Evolutionary conservation across 2,797 vertebrate genomes (phyloP), one percentile per base, ranked within the genome.

Genomic region (Eospalax fontanierii): DNA sequence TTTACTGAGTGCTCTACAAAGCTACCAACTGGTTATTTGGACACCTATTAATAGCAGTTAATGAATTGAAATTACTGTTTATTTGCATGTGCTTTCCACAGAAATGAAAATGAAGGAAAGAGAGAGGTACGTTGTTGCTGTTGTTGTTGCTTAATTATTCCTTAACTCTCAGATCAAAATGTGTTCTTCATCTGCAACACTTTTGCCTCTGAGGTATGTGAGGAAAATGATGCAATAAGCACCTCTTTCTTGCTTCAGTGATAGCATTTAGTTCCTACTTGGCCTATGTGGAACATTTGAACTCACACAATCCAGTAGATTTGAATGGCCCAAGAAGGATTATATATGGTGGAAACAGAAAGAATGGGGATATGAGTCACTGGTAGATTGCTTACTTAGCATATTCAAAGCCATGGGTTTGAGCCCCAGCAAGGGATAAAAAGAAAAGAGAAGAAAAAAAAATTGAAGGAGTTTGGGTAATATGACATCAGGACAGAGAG

Each of bases 21-120:
- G 16, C n/a, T 96, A 92, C 65, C 87, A 83, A 73, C n/a, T 68
- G 57, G 54, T 30, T 71, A 59, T 33, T 40, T 30, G 2, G 63
- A 83, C 40, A 15, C 35, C 54, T 76, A 30, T 84, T 81, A 92
- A 38, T 75, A 94, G 46, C 84, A 12, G 54, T 26, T 92, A 85
- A 79, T 63, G 16, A 33, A 79, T 68, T 70, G 75, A 88, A 88
- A 68, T 83, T 91, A 61, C 2, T 33, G 57, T 26, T 71, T 9
- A 50, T 65, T 87, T 89, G 83, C 68, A 78, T 87, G 35, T 80
- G 43, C 28, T 75, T 94, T 93, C 63, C 35, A 18, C 83, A 46
- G 28, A 85, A 96, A 38, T 83, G 43, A 54, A 86, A 81, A 71
- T 61, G 21, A 30, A 66, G 66, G 43, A 50, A 91, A 89, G 75